Conservation (phyloP, 2,888 invertebrate genomes). For the Platerodrilus igneus region DNA sequence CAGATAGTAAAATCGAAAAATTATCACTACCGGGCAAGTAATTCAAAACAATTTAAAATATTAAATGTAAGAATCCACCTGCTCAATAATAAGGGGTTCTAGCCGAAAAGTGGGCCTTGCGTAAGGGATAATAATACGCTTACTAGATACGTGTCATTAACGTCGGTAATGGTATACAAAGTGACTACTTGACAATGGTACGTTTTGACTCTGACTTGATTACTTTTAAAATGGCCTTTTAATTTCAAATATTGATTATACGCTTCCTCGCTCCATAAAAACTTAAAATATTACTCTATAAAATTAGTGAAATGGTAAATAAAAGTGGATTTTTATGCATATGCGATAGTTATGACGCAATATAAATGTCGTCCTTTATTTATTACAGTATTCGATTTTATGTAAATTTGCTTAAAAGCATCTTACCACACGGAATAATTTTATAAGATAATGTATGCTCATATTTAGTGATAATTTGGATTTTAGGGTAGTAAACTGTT, state of each 20-base stretch:
- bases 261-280: slow-evolving; percentile 16
- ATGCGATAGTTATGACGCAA: no score
- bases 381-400: no score
- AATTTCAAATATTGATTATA: slow-evolving; percentile 18
- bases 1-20: no score
- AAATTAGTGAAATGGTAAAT: no score
- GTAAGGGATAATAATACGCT: slow-evolving; percentile 31
- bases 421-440: no score
- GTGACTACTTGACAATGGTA: slow-evolving; percentile 34
- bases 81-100: slow-evolving; percentile 41
- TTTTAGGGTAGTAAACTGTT: no score
- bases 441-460: no score
- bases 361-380: no score
- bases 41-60: slow-evolving; percentile 35
- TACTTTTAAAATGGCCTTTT: slow-evolving; percentile 23
- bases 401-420: no score
- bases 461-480: no score
- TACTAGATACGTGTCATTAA: slow-evolving; percentile 33
- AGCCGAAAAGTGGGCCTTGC: slow-evolving; percentile 15
- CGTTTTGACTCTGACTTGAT: slow-evolving; percentile 29
- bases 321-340: no score
- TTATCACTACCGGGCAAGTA: slow-evolving; percentile 12
- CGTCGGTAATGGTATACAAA: slow-evolving; percentile 21
- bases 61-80: slow-evolving; percentile 40
- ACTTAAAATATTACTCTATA: slow-evolving; percentile 15